Evolutionary conservation across 2,113 vertebrate genomes (phyloP).

Genomic region (Chlamydotis undulata): DNA sequence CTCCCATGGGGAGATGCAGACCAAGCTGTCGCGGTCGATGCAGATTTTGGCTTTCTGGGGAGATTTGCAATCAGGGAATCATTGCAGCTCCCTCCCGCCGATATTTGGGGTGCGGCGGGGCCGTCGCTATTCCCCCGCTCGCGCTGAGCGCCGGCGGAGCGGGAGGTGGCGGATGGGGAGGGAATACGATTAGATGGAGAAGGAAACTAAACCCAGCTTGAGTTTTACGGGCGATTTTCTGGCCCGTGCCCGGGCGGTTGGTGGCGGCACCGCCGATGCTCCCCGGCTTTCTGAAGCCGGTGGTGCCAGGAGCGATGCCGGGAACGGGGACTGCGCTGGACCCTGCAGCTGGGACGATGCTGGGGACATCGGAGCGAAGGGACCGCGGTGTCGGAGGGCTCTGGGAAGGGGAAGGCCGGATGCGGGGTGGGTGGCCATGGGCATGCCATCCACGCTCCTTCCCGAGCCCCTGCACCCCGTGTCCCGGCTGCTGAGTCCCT

Average conservation of each 20-base stretch:
- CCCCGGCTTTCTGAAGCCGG: not conserved
- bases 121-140: accelerated
- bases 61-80: not conserved
- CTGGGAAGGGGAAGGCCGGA: not conserved
- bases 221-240: not conserved
- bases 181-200: not conserved
- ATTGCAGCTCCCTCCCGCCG: accelerated
- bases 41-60: not conserved
- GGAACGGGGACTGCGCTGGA: not conserved
- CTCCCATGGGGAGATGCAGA: accelerated
- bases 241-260: accelerated
- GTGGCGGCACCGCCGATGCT: accelerated
- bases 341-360: accelerated
- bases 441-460: not conserved
- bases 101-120: not conserved
- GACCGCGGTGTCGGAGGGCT: accelerated
- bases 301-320: accelerated
- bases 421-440: accelerated
- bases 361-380: not conserved
- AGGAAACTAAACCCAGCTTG: not conserved
- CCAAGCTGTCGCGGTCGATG: accelerated
- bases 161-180: not conserved
- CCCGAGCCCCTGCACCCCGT: accelerated
- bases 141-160: accelerated
- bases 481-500: not conserved